phyloP scores from a whole-genome alignment of 2,113 vertebrate genomes.

The Plotosus lineatus region DNA sequence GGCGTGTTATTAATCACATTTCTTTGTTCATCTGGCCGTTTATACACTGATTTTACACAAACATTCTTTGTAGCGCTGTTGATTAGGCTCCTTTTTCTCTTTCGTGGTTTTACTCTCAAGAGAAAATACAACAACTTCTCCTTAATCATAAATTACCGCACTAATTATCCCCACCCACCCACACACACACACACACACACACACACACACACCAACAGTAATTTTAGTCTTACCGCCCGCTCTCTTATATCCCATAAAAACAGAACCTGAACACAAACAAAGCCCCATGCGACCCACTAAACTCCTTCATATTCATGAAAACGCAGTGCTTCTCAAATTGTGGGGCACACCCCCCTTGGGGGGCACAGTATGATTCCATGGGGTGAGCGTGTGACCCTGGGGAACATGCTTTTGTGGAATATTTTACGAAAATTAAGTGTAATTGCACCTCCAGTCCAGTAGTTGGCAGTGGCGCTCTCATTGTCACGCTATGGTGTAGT shows the following conservation, averaged over 20 bases:
- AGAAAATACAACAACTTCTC: background rate
- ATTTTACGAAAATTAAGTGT: too few species aligned
- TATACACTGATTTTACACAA: background rate
- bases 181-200: too few species aligned
- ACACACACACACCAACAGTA: background rate
- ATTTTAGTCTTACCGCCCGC: background rate
- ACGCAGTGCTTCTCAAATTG: too few species aligned
- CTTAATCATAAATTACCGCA: background rate
- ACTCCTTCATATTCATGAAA: background rate
- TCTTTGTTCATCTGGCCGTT: slow-evolving; percentile 7
- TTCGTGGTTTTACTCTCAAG: background rate
- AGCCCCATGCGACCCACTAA: background rate
- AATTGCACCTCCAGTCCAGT: too few species aligned
- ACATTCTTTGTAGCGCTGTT: background rate
- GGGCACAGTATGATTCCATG: too few species aligned
- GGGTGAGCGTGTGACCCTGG: too few species aligned
- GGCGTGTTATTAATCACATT: slow-evolving; percentile 1
- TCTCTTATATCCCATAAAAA: slow-evolving; percentile 26
- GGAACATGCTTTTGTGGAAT: too few species aligned
- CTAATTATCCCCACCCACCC: background rate
- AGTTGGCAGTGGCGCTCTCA: too few species aligned
- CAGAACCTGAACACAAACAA: slow-evolving; percentile 14
- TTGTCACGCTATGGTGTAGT: too few species aligned
- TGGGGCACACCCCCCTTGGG: too few species aligned
- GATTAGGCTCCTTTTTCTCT: background rate